Evolutionary conservation across 1,140 invertebrate species (phyloP), one percentile per base, ranked within the genome.

Genomic region (Idris sp.): DNA sequence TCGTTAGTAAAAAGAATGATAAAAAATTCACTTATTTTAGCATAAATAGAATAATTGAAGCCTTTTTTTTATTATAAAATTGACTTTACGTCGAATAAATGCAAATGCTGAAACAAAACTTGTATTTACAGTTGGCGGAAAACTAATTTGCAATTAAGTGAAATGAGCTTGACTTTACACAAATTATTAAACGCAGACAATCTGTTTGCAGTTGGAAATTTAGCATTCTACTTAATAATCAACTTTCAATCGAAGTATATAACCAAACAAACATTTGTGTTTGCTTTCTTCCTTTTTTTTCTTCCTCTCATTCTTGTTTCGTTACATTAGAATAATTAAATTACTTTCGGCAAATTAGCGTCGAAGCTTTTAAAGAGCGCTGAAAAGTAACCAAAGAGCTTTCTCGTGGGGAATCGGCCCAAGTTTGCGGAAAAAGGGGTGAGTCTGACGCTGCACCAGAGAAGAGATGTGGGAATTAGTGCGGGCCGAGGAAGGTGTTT

Each of bases 301-400:
- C n/a, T n/a, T n/a, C n/a, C n/a, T n/a, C n/a, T n/a, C n/a, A n/a
- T 64, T 46, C 44, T 48, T 41, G 54, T 54, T 59, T 76, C 77
- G 78, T 81, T 78, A 62, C 78, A 81, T 82, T 80, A 78, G 64
- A 80, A 83, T 83, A 81, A 84, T 84, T 83, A 78, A 84, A 84
- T 83, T 81, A 79, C 80, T 80, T 77, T 77, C 74, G 74, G 78
- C 76, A 80, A 81, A 82, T 82, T 83, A 81, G 73, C 78, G 78
- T 83, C 79, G 77, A 72, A 75, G 76, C 75, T 79, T 83, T 82
- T 77, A 82, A 79, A 81, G 74, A 79, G 79, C 68, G 73, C 41
- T 78, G 78, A 81, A 82, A 83, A 84, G 81, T 79, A 79, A 77
- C 56, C 72, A 65, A 68, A 79, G 74, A 74, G 73, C 71, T 74